phyloP scores from a whole-genome alignment of 1,140 invertebrate genomes.

The Cotesia vestalis region DNA sequence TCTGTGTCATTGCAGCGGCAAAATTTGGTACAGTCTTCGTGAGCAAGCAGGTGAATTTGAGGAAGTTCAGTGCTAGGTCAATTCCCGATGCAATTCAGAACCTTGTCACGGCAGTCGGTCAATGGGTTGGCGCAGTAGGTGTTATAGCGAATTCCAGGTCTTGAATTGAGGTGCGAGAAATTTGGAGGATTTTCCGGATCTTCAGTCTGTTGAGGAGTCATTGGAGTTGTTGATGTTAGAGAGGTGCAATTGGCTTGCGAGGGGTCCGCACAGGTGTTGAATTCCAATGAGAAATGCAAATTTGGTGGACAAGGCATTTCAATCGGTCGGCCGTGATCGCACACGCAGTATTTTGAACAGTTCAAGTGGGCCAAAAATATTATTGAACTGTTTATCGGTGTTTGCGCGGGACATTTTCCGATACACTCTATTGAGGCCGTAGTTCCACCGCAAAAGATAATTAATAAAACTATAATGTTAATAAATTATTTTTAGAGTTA shows the following conservation, averaged over 20 bases:
- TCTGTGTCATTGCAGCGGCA: background rate
- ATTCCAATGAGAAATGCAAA: constrained; percentile 53
- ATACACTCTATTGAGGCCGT: constrained; percentile 17
- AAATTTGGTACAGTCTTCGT: background rate
- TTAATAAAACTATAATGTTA: background rate
- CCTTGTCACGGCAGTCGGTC: too few species aligned
- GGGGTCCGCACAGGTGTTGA: constrained; percentile 56
- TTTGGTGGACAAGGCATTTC: constrained; percentile 51
- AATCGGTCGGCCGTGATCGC: constrained; percentile 59
- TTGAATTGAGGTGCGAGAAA: too few species aligned
- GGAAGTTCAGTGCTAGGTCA: background rate
- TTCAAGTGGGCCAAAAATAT: constrained; percentile 59
- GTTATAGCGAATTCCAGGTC: too few species aligned
- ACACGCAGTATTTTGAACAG: constrained; percentile 69
- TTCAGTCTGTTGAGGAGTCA: background rate
- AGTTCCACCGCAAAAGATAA: too few species aligned
- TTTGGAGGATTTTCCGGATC: background rate
- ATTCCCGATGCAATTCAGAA: background rate
- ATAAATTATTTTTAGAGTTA: too few species aligned
- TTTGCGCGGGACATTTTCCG: constrained; percentile 26
- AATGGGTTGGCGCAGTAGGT: too few species aligned
- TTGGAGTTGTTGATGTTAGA: background rate
- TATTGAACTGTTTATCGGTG: constrained; percentile 39
- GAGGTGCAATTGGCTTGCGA: constrained; percentile 39
- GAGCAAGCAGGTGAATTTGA: background rate